These are phyloP conservation scores for Nymphalis polychloros DNA, from an alignment of 2,888 invertebrate genomes.

Conservation along the genomic window DNA sequence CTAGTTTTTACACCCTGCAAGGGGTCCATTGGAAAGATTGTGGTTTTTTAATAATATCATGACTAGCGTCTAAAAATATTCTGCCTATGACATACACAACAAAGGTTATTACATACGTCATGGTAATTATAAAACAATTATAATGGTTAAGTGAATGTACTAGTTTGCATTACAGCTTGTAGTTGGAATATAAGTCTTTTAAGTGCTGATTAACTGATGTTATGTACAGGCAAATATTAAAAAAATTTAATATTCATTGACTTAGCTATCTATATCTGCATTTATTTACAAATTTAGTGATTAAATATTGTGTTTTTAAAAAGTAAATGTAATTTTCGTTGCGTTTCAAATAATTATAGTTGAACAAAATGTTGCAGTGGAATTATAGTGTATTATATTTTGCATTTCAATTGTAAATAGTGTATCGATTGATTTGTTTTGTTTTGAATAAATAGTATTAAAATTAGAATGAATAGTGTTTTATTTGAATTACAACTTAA, in stretches of 20 bases:
- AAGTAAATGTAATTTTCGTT: background rate
- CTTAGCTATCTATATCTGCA: conserved; percentile 1
- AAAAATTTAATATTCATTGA: background rate
- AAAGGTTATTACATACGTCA: no score
- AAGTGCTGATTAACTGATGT: no score
- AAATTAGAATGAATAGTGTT: background rate
- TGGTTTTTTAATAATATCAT: no score
- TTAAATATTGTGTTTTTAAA: background rate
- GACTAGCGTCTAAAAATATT: no score
- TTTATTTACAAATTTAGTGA: background rate
- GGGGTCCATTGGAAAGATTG: no score
- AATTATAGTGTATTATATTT: conserved; percentile 15
- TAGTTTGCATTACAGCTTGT: no score
- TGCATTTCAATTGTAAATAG: conserved; percentile 24
- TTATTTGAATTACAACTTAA: background rate
- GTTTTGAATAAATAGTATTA: conserved; percentile 17
- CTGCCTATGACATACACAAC: no score
- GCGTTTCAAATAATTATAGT: background rate
- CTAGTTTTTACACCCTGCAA: no score
- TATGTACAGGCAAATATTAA: no score
- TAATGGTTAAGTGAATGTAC: no score
- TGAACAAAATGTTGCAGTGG: background rate
- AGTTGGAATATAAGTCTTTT: no score
- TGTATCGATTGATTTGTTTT: conserved; percentile 11
- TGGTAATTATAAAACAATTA: no score